These are phyloP conservation scores for Tetanocera ferruginea DNA, from an alignment of 2,888 invertebrate species.

Conservation along the genomic window DNA sequence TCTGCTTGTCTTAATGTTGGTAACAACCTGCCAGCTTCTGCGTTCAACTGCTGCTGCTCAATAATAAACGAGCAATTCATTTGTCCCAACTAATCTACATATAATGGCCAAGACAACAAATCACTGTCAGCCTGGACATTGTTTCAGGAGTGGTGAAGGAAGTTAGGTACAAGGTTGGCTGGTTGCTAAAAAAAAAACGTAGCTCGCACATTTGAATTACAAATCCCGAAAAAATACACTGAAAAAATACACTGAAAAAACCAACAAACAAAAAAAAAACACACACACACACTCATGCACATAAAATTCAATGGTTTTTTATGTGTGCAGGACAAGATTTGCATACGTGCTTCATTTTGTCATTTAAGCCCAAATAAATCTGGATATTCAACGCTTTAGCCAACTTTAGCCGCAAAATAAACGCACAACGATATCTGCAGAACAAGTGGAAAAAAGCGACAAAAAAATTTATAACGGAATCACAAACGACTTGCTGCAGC, in stretches of 20 bases:
- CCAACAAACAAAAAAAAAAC: background rate
- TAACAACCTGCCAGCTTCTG: background rate
- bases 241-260: no score
- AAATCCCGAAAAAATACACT: background rate
- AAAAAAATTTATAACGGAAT: background rate
- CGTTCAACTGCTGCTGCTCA: background rate
- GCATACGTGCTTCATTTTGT: slow-evolving; percentile 36
- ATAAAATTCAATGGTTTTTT: slow-evolving; percentile 3
- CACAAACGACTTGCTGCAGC: slow-evolving; percentile 1
- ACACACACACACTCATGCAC: background rate
- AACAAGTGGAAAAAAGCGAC: background rate
- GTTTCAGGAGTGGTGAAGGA: background rate
- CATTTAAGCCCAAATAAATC: slow-evolving; percentile 33
- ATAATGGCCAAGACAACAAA: slow-evolving; percentile 34
- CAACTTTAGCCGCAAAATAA: background rate
- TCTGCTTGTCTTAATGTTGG: no score
- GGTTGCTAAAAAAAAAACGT: background rate
- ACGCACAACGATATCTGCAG: background rate
- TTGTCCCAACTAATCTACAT: slow-evolving; percentile 36
- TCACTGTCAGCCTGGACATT: slow-evolving; percentile 32
- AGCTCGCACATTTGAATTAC: slow-evolving; percentile 23
- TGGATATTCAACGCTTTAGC: slow-evolving; percentile 28
- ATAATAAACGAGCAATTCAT: slow-evolving; percentile 37
- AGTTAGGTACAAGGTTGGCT: background rate
- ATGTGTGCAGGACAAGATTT: slow-evolving; percentile 18